Base-by-base conservation (phyloP, 23 tunicate genomes). In the Clavelina lepadiformis region DNA sequence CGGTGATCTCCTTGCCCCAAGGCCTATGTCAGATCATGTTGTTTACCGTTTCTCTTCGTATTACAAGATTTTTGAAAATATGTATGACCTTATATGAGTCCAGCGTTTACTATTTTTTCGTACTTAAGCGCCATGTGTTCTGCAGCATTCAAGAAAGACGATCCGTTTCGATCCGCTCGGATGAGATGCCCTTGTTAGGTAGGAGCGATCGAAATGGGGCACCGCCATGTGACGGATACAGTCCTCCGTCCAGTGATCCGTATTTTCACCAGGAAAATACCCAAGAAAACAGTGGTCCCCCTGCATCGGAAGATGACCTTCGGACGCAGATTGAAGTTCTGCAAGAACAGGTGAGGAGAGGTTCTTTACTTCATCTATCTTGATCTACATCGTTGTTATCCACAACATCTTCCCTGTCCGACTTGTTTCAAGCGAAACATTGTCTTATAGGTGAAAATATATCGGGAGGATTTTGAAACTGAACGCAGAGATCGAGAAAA, bases 391-490 rank as follows among this genome's bases (percentile, higher is more conserved):
- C 15, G 15, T 41, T 11, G 15, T 41, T 41, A 15, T 15, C 49
- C 11, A 41, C 49, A 41, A n/a, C n/a, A n/a, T n/a, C n/a, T n/a
- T n/a, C n/a, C n/a, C n/a, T n/a, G n/a, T n/a, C n/a, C n/a, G n/a
- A n/a, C 13, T 44, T 44, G 15, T 44, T 11, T 11, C 49, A 15
- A n/a, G 28, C 0, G 15, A 32, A 15, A 15, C 22, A 30, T 61
- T 28, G 19, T 1, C 22, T 25, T 28, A 19, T 52, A 78, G 85
- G 85, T 78, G 35, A 80, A 80, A 36, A 80, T 80, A 20, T 80
- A 80, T 38, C 78, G 78, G 25, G 86, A 80, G 38, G 86, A 80
- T 63, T 80, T 80, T 33, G 86, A 80, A 71, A 80, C 86, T 18
- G 86, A 80, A 63, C 51, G 86, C 5, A 36, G 78, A 52, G 86